phyloP scores from a whole-genome alignment of 2,888 invertebrate species.

The Acleris emargana region DNA sequence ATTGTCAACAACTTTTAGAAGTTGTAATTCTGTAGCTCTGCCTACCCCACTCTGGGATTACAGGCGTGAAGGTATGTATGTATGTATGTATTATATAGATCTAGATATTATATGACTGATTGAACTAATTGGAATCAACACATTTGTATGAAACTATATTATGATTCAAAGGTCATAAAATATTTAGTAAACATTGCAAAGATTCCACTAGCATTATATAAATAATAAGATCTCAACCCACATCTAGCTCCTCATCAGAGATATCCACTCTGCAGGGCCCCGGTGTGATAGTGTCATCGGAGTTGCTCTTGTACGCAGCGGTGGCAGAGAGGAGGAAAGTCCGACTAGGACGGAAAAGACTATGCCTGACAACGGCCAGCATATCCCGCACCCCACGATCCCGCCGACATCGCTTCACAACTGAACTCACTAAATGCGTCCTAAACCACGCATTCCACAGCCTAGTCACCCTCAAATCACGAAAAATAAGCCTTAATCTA shows the following conservation, averaged over 20 bases:
- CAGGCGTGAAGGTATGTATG: too few relatives aligned
- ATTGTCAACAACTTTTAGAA: too few relatives aligned
- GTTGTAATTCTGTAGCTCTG: too few relatives aligned
- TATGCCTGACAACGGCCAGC: constrained; percentile 65
- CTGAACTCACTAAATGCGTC: constrained; percentile 58
- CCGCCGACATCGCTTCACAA: constrained; percentile 64
- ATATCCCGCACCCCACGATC: constrained; percentile 69
- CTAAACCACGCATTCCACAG: constrained; percentile 69
- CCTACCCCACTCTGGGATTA: too few relatives aligned
- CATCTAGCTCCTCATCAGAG: constrained; percentile 70
- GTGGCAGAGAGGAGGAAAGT: constrained; percentile 69
- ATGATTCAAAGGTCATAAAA: too few relatives aligned
- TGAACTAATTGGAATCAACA: too few relatives aligned
- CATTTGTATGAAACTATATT: too few relatives aligned
- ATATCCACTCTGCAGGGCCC: constrained; percentile 59
- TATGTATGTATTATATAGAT: too few relatives aligned
- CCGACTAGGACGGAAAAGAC: constrained; percentile 61
- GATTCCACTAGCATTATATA: background rate
- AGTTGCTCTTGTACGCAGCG: constrained; percentile 64
- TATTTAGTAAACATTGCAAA: too few relatives aligned
- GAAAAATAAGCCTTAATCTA: constrained; percentile 58
- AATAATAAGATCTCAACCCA: constrained; percentile 41
- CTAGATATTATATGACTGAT: too few relatives aligned
- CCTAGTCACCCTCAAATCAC: constrained; percentile 61
- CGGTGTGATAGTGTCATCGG: constrained; percentile 46